Percentiles rank a stretch among this genome's conserved stretches.
phyloP scores from a whole-genome alignment of 2,888 invertebrate species.

The Rhingia campestris region DNA sequence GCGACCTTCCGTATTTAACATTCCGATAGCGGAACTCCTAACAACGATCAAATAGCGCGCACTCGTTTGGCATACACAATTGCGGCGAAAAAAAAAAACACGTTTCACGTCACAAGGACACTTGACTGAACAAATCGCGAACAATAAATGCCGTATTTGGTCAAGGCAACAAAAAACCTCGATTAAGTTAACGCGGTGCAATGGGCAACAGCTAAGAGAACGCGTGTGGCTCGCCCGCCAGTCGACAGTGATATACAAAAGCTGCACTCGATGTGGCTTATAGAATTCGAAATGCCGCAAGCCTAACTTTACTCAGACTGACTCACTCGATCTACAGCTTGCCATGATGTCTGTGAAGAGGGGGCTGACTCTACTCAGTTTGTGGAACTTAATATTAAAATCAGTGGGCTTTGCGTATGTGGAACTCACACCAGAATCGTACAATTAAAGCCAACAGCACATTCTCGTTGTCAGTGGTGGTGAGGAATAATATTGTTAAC shows the following conservation, averaged over 20 bases:
- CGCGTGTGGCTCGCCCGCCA: conserved; percentile 27
- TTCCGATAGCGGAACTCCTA: conserved; percentile 50
- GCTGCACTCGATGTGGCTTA: conserved; percentile 32
- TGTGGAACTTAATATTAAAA: conserved; percentile 41
- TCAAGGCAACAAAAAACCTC: neutral
- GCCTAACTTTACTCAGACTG: conserved; percentile 48
- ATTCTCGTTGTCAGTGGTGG: conserved; percentile 10
- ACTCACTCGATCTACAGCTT: conserved; percentile 10
- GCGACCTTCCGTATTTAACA: conserved; percentile 29
- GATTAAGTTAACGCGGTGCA: neutral
- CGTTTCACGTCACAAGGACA: conserved; percentile 56
- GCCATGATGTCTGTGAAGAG: neutral
- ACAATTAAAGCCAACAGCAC: conserved; percentile 14
- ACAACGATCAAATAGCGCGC: conserved; percentile 26
- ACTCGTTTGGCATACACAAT: conserved; percentile 41
- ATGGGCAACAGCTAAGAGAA: neutral
- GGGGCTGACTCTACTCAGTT: conserved; percentile 14
- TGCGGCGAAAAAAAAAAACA: neutral
- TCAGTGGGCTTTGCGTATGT: neutral
- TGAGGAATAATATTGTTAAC: conserved; percentile 3
- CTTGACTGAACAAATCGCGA: conserved; percentile 18
- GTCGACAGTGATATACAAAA: conserved; percentile 48
- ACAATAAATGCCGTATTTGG: neutral
- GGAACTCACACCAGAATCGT: conserved; percentile 7
- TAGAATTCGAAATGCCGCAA: conserved; percentile 7